These are phyloP conservation scores for Acrocephalus arundinaceus DNA, from an alignment of 2,113 vertebrate species.

Conservation along the genomic window DNA sequence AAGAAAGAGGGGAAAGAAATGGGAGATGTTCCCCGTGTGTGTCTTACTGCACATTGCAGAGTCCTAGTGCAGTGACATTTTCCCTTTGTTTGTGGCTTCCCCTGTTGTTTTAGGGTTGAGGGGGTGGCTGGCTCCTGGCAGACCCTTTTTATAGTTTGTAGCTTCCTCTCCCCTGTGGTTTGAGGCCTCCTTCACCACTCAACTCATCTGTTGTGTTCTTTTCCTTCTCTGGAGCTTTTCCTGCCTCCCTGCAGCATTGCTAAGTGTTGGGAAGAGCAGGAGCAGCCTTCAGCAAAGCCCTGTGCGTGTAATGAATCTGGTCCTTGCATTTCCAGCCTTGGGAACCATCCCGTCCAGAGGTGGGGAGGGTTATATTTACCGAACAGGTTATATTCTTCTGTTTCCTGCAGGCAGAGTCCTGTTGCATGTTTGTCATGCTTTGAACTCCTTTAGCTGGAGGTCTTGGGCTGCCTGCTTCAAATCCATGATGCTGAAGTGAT, in stretches of 20 bases:
- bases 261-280: neutral
- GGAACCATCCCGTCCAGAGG: neutral
- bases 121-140: neutral
- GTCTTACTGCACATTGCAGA: neutral
- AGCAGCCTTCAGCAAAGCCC: neutral
- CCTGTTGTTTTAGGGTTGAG: neutral
- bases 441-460: neutral
- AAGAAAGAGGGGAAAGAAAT: neutral
- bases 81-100: neutral
- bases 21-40: neutral
- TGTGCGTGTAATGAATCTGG: neutral
- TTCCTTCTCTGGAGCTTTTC: neutral
- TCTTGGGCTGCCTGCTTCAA: neutral
- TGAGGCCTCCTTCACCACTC: neutral
- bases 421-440: neutral
- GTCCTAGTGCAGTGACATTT: rapidly evolving
- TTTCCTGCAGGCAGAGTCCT: neutral
- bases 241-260: neutral
- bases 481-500: neutral
- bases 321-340: neutral
- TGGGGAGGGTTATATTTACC: neutral
- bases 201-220: neutral
- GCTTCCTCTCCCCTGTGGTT: neutral
- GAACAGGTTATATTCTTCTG: neutral
- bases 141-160: neutral